A percentile compares a stretch with the other conserved stretches of the same genome.
Conservation (phyloP, 1,140 invertebrate genomes). For the Anoplolepis gracilipes region DNA sequence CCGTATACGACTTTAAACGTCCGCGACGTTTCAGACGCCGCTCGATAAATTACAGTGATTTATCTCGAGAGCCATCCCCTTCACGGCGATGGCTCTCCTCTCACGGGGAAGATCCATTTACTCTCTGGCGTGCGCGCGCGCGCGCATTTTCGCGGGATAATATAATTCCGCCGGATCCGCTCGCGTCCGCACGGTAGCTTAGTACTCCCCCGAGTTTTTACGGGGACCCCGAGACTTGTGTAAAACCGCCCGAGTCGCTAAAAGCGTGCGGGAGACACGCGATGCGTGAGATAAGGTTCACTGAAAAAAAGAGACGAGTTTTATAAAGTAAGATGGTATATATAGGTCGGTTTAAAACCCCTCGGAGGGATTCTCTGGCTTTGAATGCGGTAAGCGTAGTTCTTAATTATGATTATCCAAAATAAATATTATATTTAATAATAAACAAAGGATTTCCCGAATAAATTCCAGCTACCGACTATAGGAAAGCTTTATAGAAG, state of each 20-base stretch:
- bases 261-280: background rate
- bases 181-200: background rate
- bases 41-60: constrained; percentile 40
- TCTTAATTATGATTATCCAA: background rate
- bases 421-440: background rate
- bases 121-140: background rate
- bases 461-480: background rate
- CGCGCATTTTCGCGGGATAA: constrained; percentile 25
- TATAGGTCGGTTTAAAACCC: background rate
- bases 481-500: too few species aligned
- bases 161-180: background rate
- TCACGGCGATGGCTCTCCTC: background rate
- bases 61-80: background rate
- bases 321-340: too few species aligned
- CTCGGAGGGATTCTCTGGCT: background rate
- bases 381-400: too few species aligned
- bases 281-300: background rate
- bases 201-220: constrained; percentile 44
- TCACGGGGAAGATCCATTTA: constrained; percentile 20
- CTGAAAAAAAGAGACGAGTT: too few species aligned
- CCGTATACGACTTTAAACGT: background rate
- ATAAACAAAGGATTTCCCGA: background rate
- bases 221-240: background rate
- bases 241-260: background rate
- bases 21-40: background rate